Conservation (phyloP, 1,140 invertebrate genomes). For the Trigoniulus corallinus region DNA sequence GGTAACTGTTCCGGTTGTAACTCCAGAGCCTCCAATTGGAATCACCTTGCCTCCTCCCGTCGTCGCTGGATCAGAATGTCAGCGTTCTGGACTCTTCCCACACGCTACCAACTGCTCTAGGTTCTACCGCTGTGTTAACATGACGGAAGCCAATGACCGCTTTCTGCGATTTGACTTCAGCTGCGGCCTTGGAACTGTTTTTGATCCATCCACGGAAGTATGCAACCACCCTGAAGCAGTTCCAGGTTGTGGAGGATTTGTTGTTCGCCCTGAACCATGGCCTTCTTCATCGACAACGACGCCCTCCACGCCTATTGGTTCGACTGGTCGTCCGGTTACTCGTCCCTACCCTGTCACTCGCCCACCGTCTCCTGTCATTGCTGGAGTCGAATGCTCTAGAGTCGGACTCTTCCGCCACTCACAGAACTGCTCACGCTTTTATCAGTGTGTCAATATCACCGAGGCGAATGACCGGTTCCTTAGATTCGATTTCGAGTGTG, state of each 20-base stretch:
- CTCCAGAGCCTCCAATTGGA: background rate
- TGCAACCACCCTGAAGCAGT: constrained; percentile 1
- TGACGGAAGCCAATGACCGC: background rate
- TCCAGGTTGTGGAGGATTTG: background rate
- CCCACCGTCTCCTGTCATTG: no score
- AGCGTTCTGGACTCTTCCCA: background rate
- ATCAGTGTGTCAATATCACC: background rate
- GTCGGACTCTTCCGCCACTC: background rate
- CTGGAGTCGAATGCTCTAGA: background rate
- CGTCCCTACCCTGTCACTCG: no score
- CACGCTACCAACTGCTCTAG: background rate
- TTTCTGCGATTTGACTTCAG: background rate
- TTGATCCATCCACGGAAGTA: background rate
- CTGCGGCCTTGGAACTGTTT: constrained; percentile 1
- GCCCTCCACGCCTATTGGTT: background rate
- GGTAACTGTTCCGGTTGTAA: no score
- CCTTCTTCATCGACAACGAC: background rate
- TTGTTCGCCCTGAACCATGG: background rate
- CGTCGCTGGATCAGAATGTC: background rate
- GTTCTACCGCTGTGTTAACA: background rate
- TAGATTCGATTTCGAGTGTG: background rate
- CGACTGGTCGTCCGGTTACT: background rate
- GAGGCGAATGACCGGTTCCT: background rate
- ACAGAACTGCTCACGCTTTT: background rate
- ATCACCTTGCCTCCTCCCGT: background rate